Base-by-base conservation (phyloP, 2,797 vertebrate species). In the Benthosema pterotum region DNA sequence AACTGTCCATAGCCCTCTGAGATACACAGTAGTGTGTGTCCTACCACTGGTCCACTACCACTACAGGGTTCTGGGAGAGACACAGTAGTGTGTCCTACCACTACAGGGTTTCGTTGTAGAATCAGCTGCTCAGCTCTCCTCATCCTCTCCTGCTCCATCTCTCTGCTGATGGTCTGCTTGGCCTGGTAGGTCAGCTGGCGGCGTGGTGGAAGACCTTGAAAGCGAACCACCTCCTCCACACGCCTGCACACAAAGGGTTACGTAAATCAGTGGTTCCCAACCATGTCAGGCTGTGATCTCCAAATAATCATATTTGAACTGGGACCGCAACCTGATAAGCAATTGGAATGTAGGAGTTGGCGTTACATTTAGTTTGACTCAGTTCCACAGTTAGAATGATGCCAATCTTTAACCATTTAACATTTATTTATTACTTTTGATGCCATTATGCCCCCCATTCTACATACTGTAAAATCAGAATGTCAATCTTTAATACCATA, bases 61-160 rank as follows among this genome's bases (percentile, higher is more conserved):
- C 71, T 0, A 19, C 13, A 3, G 79, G 67, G 70, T 86, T 92
- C n/a, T n/a, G n/a, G n/a, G 25, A 25, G 25, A 25, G 25, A 25
- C 2, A 25, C 2, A n/a, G n/a, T 32, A 32, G 17, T 18, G 19
- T 5, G 14, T 58, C 67, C 74, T n/a, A 96, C 95, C 89, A 28
- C 71, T 0, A 19, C 13, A 3, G 79, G 67, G 70, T 86, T 92
- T 11, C 86, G 74, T 0, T 87, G 87, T 57, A 89, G 86, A 65
- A 94, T 88, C 18, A 86, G 38, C 1, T 90, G 93, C 80, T 99
- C 97, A 0, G 81, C 83, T 75, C 96, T 90, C 80, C 96, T 93
- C 96, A 99, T 96, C 89, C 91, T 95, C 89, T 99, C 97, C 79
- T 96, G 84, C 79, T 98, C 95, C 0, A 97, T 94, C 89, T 99